These are phyloP conservation scores for Corydoras maculifer DNA, from an alignment of 2,113 vertebrate species.

Conservation along the genomic window DNA sequence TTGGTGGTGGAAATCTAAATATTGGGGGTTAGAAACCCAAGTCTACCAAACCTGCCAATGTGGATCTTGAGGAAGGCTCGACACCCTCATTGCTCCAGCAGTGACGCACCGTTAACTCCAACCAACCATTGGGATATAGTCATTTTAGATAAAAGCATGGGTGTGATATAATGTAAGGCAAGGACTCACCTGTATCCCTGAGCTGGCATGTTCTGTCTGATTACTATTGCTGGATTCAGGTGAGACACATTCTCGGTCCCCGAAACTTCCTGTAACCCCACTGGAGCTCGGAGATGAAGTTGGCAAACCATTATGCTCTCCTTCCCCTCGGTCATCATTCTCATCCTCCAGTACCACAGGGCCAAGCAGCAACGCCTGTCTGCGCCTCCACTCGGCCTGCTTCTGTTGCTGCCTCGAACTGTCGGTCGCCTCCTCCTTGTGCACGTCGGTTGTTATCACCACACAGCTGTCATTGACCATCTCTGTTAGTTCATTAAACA, in stretches of 20 bases:
- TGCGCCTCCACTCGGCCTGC: constrained; percentile 58
- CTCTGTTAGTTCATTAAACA: constrained; percentile 13
- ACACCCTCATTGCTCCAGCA: too few species aligned
- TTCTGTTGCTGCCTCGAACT: constrained; percentile 46
- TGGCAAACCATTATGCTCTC: constrained; percentile 48
- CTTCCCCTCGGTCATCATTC: constrained; percentile 41
- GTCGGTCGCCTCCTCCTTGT: neutral
- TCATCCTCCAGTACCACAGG: constrained; percentile 62
- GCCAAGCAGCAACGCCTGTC: constrained; percentile 64
- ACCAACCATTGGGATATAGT: neutral
- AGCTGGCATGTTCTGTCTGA: constrained; percentile 60
- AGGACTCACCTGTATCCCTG: constrained; percentile 63
- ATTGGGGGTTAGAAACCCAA: too few species aligned
- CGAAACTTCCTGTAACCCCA: constrained; percentile 66
- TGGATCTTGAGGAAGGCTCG: too few species aligned
- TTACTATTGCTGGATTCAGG: constrained; percentile 69
- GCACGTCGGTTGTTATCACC: neutral
- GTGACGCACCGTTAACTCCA: too few species aligned
- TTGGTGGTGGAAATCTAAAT: too few species aligned
- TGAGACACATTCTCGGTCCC: constrained; percentile 63
- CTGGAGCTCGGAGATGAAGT: constrained; percentile 64
- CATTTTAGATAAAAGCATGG: too few species aligned
- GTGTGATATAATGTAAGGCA: too few species aligned
- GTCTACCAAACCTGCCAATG: too few species aligned
- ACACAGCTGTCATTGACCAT: neutral